These are phyloP conservation scores for Trididemnum miniatum DNA, from an alignment of 23 tunicate genomes.

Conservation along the genomic window DNA sequence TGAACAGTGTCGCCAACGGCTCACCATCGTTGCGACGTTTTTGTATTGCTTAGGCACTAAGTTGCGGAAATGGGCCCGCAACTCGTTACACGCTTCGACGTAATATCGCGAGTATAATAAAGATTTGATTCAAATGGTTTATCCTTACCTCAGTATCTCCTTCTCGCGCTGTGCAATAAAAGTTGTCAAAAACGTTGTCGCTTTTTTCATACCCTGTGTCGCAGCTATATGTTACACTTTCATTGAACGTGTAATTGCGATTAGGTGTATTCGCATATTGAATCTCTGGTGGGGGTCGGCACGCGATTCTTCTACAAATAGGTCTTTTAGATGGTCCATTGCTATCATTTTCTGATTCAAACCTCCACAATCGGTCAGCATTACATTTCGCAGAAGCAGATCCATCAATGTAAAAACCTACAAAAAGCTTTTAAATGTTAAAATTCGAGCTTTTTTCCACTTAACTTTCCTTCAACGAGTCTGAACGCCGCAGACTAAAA, in stretches of 20 bases:
- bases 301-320: constrained; percentile 7
- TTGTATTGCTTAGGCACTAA: neutral
- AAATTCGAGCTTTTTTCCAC: too few species aligned
- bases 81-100: neutral
- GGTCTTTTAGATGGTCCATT: neutral
- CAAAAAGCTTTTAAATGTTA: too few species aligned
- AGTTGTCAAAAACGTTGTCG: neutral
- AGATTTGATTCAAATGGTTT: neutral
- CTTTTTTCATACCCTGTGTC: constrained; percentile 35
- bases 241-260: constrained; percentile 44
- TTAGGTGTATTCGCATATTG: neutral
- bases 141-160: constrained; percentile 34
- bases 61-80: neutral
- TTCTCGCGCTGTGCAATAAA: constrained; percentile 41
- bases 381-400: constrained; percentile 26
- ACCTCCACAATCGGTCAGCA: constrained; percentile 52
- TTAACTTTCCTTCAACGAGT: too few species aligned
- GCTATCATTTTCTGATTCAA: neutral
- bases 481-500: too few species aligned
- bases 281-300: constrained; percentile 35
- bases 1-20: too few species aligned
- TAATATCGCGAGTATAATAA: neutral
- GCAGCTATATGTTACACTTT: constrained; percentile 51
- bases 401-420: constrained; percentile 54
- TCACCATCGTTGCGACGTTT: too few species aligned